phyloP scores from a whole-genome alignment of 2,888 invertebrate species.

The Philereme vetulata region DNA sequence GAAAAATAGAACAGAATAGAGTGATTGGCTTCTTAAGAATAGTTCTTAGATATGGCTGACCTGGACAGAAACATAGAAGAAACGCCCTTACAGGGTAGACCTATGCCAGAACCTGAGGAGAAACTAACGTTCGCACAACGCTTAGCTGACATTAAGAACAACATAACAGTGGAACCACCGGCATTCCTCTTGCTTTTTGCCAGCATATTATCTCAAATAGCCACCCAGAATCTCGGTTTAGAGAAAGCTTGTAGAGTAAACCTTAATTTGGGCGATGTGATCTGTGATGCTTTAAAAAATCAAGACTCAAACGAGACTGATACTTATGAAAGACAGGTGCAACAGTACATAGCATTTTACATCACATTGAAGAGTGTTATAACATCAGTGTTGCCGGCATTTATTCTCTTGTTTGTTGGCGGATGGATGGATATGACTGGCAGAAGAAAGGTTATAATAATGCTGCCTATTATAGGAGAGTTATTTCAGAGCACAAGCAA shows the following conservation, averaged over 20 bases:
- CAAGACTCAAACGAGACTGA: constrained; percentile 74
- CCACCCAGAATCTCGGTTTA: constrained; percentile 89
- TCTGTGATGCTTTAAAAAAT: constrained; percentile 87
- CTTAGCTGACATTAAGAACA: constrained; percentile 26
- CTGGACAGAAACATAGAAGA: not conserved
- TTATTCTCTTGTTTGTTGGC: constrained; percentile 89
- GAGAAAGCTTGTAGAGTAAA: constrained; percentile 92
- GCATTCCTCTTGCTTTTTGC: constrained; percentile 44
- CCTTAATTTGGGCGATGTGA: constrained; percentile 84
- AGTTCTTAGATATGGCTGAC: not conserved
- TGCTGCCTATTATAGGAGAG: constrained; percentile 89
- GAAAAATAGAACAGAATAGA: not conserved
- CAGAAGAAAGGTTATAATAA: constrained; percentile 87
- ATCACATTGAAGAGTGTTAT: constrained; percentile 90
- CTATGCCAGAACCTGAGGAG: constrained; percentile 7
- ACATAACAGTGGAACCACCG: constrained; percentile 49
- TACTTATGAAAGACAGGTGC: constrained; percentile 80
- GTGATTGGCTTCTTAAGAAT: constrained; percentile 2
- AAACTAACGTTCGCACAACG: constrained; percentile 27
- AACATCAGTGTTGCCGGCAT: constrained; percentile 88
- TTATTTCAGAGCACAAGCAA: constrained; percentile 87
- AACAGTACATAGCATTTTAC: constrained; percentile 87
- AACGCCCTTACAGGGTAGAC: not conserved
- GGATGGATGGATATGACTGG: constrained; percentile 87
- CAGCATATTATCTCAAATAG: constrained; percentile 80